A percentile compares a stretch with the other conserved stretches of the same genome.
These are phyloP conservation scores for Sylvilagus floridanus DNA, from an alignment of 2,797 vertebrate species.

Conservation along the genomic window DNA sequence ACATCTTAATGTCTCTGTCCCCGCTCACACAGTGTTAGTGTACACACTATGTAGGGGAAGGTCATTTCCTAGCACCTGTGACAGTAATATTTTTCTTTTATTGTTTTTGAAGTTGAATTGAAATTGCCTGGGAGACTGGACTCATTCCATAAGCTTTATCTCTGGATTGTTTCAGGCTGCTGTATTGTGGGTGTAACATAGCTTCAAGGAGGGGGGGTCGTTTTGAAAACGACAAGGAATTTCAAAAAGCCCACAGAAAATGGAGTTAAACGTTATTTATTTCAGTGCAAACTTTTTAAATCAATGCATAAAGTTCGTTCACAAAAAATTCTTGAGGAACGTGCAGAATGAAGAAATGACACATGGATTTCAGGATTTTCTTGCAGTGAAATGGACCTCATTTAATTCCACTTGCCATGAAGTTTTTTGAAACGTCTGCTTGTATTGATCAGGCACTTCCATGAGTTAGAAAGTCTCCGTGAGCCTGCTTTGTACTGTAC, in stretches of 20 bases:
- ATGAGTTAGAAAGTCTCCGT: neutral
- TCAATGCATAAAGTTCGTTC: no score
- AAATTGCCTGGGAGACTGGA: conserved; percentile 11
- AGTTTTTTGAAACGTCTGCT: no score
- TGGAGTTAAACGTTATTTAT: no score
- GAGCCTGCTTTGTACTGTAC: neutral
- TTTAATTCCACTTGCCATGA: no score
- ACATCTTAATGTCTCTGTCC: conserved; percentile 35
- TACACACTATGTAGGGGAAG: neutral
- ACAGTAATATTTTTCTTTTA: neutral
- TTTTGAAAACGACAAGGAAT: neutral
- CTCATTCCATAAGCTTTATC: neutral
- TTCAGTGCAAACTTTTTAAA: no score
- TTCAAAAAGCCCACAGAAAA: no score
- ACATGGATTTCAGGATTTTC: no score
- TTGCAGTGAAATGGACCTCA: no score
- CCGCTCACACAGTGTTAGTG: neutral
- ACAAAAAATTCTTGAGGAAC: no score
- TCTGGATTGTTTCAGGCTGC: neutral
- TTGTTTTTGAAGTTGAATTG: conserved; percentile 31
- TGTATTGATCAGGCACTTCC: neutral
- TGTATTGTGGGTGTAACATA: neutral
- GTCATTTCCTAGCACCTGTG: neutral
- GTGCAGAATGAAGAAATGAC: no score
- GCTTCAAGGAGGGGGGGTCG: neutral